phyloP scores from a whole-genome alignment of 1,140 invertebrate genomes.

The Hydropsyche tenuis region DNA sequence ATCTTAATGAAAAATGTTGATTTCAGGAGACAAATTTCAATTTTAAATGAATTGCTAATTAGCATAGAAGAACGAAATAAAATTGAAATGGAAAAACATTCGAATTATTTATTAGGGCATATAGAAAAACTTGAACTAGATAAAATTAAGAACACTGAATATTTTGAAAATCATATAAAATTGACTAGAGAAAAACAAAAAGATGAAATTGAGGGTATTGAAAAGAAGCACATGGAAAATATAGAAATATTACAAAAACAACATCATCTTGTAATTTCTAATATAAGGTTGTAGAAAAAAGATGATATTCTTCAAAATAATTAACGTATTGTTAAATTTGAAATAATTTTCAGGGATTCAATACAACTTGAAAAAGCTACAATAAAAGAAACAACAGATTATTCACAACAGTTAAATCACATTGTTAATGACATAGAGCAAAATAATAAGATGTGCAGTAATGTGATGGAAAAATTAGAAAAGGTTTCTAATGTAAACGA shows the following conservation, averaged over 20 bases:
- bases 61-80: conserved; percentile 60
- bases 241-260: conserved; percentile 59
- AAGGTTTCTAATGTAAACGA: not conserved
- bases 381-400: conserved; percentile 38
- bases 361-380: conserved; percentile 33
- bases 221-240: conserved; percentile 58
- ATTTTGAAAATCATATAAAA: conserved; percentile 55
- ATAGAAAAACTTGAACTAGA: conserved; percentile 59
- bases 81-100: conserved; percentile 59
- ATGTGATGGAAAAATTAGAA: conserved; percentile 42
- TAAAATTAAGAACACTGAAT: conserved; percentile 55
- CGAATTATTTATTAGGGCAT: conserved; percentile 58
- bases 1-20: conserved; percentile 20
- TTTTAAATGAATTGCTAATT: conserved; percentile 56
- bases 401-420: conserved; percentile 39
- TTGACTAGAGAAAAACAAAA: conserved; percentile 55
- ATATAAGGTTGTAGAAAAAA: conserved; percentile 61
- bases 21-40: conserved; percentile 57
- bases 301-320: too few relatives aligned
- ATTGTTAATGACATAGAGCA: conserved; percentile 37
- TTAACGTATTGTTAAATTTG: too few relatives aligned
- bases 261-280: conserved; percentile 58
- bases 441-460: conserved; percentile 40
- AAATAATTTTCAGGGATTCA: conserved; percentile 43
- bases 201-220: conserved; percentile 55